phyloP scores from a whole-genome alignment of 1,140 invertebrate genomes.

The Drosophila triauraria region DNA sequence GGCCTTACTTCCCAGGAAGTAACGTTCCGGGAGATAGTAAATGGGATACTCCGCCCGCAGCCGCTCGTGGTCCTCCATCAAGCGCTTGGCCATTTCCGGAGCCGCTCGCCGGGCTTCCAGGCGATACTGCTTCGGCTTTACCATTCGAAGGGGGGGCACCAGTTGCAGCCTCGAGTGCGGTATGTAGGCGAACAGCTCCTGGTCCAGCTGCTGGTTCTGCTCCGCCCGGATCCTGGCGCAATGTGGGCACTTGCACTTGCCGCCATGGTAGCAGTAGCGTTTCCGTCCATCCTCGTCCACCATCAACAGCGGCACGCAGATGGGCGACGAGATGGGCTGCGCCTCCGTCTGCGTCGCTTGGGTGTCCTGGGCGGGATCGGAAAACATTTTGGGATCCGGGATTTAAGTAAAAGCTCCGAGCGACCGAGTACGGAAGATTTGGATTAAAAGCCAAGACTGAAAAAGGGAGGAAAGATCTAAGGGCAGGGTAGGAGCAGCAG shows the following conservation, averaged over 20 bases:
- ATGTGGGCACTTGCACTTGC: conserved; percentile 56
- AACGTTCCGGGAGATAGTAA: conserved; percentile 60
- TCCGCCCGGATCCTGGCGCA: conserved; percentile 36
- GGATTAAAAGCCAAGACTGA: not conserved
- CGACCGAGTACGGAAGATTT: conserved; percentile 9
- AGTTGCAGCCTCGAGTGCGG: conserved; percentile 33
- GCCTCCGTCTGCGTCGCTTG: conserved; percentile 53
- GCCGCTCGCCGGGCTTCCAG: conserved; percentile 29
- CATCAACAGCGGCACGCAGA: conserved; percentile 57
- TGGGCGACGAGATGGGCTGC: conserved; percentile 16
- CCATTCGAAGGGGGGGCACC: conserved; percentile 48
- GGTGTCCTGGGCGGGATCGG: conserved; percentile 28
- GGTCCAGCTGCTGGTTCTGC: conserved; percentile 42
- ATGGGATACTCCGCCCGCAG: conserved; percentile 35
- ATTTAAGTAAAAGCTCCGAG: not conserved
- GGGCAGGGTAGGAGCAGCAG: not conserved
- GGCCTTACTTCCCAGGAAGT: conserved; percentile 15
- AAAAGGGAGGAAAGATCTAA: not conserved
- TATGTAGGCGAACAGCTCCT: conserved; percentile 46
- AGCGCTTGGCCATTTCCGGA: conserved; percentile 34
- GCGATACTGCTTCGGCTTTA: conserved; percentile 49
- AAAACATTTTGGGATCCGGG: conserved; percentile 38
- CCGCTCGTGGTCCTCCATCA: conserved; percentile 53
- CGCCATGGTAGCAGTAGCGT: conserved; percentile 70
- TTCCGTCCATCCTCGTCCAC: conserved; percentile 62